Percentiles rank a stretch among this genome's conserved stretches.
Evolutionary conservation across 1,140 invertebrate species (phyloP).

Genomic region (Anoplolepis gracilipes): DNA sequence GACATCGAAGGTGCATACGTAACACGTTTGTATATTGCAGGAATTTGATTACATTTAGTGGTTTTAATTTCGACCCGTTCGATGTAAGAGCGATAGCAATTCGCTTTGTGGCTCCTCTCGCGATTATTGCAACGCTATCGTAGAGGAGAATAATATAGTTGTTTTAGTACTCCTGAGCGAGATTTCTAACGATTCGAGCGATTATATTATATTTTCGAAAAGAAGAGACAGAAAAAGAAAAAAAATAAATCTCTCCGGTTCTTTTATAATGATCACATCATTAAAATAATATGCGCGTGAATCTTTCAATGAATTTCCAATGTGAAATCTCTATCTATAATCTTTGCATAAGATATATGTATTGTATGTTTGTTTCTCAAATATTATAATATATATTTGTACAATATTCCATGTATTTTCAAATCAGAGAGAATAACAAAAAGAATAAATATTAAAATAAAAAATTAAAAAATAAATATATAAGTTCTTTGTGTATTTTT

Average conservation of each 20-base stretch:
- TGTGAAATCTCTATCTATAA: not conserved
- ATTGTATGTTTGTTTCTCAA: not conserved
- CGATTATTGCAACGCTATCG: constrained; percentile 3
- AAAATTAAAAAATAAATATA: not conserved
- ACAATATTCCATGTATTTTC: too few relatives aligned
- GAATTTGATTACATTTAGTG: constrained; percentile 52
- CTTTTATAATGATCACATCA: not conserved
- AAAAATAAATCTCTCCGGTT: not conserved
- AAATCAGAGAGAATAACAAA: too few relatives aligned
- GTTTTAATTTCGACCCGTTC: constrained; percentile 46
- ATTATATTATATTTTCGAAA: not conserved
- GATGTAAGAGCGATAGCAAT: constrained; percentile 21
- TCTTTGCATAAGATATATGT: not conserved
- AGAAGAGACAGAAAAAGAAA: not conserved
- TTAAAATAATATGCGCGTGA: not conserved
- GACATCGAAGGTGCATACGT: not conserved
- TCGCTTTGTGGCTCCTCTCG: constrained; percentile 29
- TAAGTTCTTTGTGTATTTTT: not conserved
- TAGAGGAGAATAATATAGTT: constrained; percentile 5
- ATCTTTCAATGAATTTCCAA: not conserved
- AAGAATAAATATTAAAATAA: too few relatives aligned
- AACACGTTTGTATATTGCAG: constrained; percentile 52
- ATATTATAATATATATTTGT: too few relatives aligned
- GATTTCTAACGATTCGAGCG: not conserved
- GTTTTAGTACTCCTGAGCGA: not conserved